Evolutionary conservation across 2,797 vertebrate genomes (phyloP), one percentile per base, ranked within the genome.

Genomic region (Fundulus diaphanus): DNA sequence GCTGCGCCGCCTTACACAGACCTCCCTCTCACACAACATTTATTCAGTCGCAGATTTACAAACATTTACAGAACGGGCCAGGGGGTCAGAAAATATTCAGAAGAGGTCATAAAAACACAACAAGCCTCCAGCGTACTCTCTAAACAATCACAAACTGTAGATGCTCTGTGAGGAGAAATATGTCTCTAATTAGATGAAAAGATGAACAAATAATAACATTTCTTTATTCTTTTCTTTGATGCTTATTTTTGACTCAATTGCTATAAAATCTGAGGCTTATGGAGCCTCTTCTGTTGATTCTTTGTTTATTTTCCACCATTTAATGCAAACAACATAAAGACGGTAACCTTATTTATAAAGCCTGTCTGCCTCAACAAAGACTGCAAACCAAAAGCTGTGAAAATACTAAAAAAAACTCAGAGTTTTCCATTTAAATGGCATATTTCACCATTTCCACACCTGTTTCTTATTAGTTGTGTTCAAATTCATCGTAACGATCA

Each of bases 61-160:
- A 35, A n/a, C 22, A 42, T 27, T 40, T 42, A 12, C 35, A 54
- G 63, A 52, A 3, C 12, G 5, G 20, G 11, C 24, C 46, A 8
- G 59, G 61, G 18, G 73, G 72, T 74, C 61, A 54, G 51, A 71
- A 40, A n/a, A 18, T 37, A n/a, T 61, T 59, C 29, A 24, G 20
- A 48, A 31, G n/a, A 44, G 57, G 27, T 49, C n/a, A 13, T 16
- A 49, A 49, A 72, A 72, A 31, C 70, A 63, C 46, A 65, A 37
- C 24, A 37, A 52, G 37, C 72, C 33, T 73, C 48, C 8, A 27
- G 31, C 52, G 59, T 65, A 40, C 18, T 22, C 59, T 4, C 59
- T 4, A 2, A 42, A 13, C 65, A 44, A 27, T 29, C 29, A 11
- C 29, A 70, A 15, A 9, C 69, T 56, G 69, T 29, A 29, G 42